Evolutionary conservation across 2,113 vertebrate genomes (phyloP).

Genomic region (Nanorana parkeri): DNA sequence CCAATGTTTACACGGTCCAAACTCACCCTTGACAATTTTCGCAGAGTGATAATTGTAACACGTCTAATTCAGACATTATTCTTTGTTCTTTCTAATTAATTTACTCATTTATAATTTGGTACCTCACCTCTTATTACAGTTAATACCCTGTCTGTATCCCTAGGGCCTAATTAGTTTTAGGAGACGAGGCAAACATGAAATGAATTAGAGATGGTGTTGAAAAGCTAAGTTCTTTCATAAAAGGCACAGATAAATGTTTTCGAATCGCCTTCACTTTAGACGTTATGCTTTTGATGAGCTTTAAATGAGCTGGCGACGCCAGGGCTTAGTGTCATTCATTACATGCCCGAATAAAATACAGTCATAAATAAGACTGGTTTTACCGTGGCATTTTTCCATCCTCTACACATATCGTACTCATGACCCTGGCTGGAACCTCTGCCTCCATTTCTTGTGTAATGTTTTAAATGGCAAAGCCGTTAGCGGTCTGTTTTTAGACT

Average conservation of each 20-base stretch:
- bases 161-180: constrained; percentile 42
- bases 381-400: constrained; percentile 7
- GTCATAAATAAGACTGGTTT: constrained; percentile 35
- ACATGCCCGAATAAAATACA: constrained; percentile 22
- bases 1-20: constrained; percentile 8
- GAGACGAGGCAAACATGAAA: constrained; percentile 38
- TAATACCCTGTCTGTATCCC: constrained; percentile 26
- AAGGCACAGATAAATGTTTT: constrained; percentile 15
- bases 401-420: neutral
- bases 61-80: constrained; percentile 10
- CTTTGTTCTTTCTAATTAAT: constrained; percentile 28
- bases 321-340: constrained; percentile 10
- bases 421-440: constrained; percentile 27
- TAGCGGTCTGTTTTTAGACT: constrained; percentile 64
- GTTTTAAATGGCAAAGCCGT: constrained; percentile 25
- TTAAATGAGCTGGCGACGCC: neutral
- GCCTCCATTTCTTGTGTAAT: constrained; percentile 31
- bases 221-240: constrained; percentile 25
- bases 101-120: constrained; percentile 26
- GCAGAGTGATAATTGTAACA: neutral
- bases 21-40: neutral
- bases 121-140: constrained; percentile 25
- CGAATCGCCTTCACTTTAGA: neutral
- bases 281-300: neutral
- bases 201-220: constrained; percentile 27